Conservation (phyloP, 1,140 invertebrate genomes). For the Zelostemma sp. region DNA sequence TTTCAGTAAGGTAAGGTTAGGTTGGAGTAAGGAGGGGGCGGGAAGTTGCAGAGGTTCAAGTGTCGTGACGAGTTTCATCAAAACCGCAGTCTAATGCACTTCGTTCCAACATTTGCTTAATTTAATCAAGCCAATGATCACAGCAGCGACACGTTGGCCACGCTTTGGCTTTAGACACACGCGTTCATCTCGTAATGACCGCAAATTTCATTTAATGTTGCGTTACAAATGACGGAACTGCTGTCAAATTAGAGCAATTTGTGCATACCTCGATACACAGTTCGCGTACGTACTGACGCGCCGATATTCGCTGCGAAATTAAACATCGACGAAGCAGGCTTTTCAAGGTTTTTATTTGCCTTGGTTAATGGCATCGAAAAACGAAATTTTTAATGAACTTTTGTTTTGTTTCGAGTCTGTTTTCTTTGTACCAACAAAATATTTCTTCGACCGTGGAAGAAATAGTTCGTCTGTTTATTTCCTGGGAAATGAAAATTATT, state of each 20-base stretch:
- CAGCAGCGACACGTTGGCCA: conserved; percentile 27
- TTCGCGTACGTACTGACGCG: conserved; percentile 8
- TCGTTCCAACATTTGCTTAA: conserved; percentile 33
- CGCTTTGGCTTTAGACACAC: conserved; percentile 20
- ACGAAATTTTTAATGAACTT: too few relatives aligned
- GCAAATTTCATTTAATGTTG: conserved; percentile 53
- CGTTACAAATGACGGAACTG: conserved; percentile 40
- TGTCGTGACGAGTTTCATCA: background rate
- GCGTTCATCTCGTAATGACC: conserved; percentile 29
- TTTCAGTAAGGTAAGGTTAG: too few relatives aligned
- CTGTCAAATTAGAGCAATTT: conserved; percentile 51
- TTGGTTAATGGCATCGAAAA: too few relatives aligned
- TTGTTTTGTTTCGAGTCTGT: too few relatives aligned
- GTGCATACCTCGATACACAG: conserved; percentile 12
- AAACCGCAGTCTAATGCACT: background rate
- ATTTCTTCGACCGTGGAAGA: too few relatives aligned
- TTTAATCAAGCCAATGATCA: conserved; percentile 52
- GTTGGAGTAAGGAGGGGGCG: too few relatives aligned
- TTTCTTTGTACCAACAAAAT: too few relatives aligned
- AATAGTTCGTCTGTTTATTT: too few relatives aligned
- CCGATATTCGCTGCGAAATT: conserved; percentile 34
- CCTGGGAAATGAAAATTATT: too few relatives aligned
- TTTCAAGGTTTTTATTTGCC: background rate
- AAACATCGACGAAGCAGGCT: conserved; percentile 31
- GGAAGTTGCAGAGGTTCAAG: too few relatives aligned